Conservation (phyloP, 2,888 invertebrate species). For the Alloplasta piceator region DNA sequence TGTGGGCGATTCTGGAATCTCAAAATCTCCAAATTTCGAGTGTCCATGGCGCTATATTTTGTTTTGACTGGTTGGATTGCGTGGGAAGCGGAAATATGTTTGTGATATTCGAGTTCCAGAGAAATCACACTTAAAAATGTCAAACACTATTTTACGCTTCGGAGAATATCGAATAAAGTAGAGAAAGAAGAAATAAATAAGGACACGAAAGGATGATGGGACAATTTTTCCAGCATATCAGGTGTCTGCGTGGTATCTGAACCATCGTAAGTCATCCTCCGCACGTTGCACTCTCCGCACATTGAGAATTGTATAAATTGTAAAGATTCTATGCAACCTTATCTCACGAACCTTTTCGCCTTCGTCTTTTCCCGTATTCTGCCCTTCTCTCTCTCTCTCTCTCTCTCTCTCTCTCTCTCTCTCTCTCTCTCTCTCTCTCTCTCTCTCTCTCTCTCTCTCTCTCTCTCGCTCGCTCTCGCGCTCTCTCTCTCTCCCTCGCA, state of each 20-base stretch:
- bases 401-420: neutral
- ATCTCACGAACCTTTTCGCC: slow-evolving; percentile 27
- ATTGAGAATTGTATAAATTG: slow-evolving; percentile 52
- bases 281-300: neutral
- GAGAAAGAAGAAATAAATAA: neutral
- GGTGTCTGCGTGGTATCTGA: slow-evolving; percentile 35
- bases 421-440: neutral
- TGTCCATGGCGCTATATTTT: no score
- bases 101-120: no score
- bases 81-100: no score
- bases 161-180: neutral
- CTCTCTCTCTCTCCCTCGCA: neutral
- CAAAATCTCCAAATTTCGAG: no score
- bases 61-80: no score
- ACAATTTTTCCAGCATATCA: slow-evolving; percentile 40
- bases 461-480: neutral
- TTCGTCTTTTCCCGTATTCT: neutral
- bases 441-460: neutral
- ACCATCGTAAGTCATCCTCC: slow-evolving; percentile 41
- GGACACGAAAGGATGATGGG: slow-evolving; percentile 5
- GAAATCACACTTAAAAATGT: no score
- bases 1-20: no score
- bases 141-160: no score
- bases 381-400: neutral
- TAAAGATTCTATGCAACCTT: slow-evolving; percentile 56